Base-by-base conservation (phyloP, 2,797 vertebrate genomes). In the Presbytis comata region DNA sequence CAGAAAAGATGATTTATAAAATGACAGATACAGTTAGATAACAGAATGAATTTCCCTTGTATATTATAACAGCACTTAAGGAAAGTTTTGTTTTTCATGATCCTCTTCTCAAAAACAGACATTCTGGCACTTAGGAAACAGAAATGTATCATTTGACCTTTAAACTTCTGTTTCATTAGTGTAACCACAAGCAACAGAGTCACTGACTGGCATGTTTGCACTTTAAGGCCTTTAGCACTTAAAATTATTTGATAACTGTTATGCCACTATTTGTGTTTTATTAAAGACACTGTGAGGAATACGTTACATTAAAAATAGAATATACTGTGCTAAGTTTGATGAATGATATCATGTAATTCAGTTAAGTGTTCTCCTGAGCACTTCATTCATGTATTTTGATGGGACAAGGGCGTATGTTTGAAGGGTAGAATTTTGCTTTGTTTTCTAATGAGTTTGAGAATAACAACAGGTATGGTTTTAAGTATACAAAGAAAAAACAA, bases 181-280 rank as follows among this genome's bases (percentile, higher is more conserved):
- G 92, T 85, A 93, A 93, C 55, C 50, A 93, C 61, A 92, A 97
- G 90, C 55, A 88, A 70, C 76, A n/a, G 95, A 93, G 87, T 24
- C 53, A 7, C 61, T 2, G 33, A 83, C 70, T 78, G 44, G n/a
- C 76, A 16, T 8, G 3, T 92, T 93, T 90, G 3, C 50, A 53
- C 0, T 39, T 91, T 12, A 0, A 48, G 97, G 96, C 92, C 98
- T 48, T 87, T 90, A 89, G 70, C 85, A 96, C 16, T 84, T 19
- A 39, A 28, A 36, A 0, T 6, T 21, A 75, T 50, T 82, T 96
- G 91, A 80, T 96, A 78, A 93, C 79, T 95, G 28, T 81, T 80
- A 70, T 21, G 53, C 22, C 44, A 79, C 72, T 90, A 44, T 79
- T 91, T 92, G 46, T 30, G 85, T 90, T 92, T 91, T 39, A 53